These are phyloP conservation scores for Rhadina sibilatrix DNA, from an alignment of 2,113 vertebrate species.

Conservation along the genomic window DNA sequence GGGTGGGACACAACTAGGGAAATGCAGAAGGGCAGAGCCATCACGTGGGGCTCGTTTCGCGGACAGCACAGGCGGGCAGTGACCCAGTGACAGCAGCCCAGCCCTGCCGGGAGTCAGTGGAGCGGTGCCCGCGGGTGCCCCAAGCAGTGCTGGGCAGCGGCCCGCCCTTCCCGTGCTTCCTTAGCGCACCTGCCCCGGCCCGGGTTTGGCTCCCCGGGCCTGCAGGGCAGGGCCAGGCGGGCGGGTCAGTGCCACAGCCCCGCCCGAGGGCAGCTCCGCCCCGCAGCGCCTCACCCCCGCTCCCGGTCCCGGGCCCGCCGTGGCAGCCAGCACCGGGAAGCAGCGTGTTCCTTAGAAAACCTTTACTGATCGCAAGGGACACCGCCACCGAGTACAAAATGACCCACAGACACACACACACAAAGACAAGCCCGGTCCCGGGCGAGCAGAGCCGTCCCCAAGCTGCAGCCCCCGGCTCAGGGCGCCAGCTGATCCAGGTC, in stretches of 20 bases:
- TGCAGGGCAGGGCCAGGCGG: background rate
- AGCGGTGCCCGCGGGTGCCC: background rate
- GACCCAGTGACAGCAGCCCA: background rate
- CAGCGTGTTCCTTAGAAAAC: background rate
- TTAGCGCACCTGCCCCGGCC: accelerated
- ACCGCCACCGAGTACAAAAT: background rate
- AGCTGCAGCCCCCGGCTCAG: slow-evolving; percentile 41
- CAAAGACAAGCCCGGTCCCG: background rate
- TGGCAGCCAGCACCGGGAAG: background rate
- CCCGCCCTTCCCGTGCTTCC: background rate
- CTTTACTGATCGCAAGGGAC: background rate
- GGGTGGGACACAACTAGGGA: accelerated
- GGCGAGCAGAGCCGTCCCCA: accelerated
- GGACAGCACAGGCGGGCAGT: accelerated
- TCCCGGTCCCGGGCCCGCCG: background rate
- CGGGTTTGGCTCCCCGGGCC: accelerated
- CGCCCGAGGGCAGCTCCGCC: background rate
- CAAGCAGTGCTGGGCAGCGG: accelerated
- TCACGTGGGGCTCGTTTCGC: accelerated
- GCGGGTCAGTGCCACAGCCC: accelerated
- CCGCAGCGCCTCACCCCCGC: background rate
- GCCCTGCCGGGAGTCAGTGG: accelerated
- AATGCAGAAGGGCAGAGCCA: accelerated
- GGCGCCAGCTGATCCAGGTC: slow-evolving; percentile 79
- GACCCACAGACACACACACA: background rate